These are phyloP conservation scores for Trogon melanurus DNA, from an alignment of 2,113 vertebrate species.

Conservation along the genomic window DNA sequence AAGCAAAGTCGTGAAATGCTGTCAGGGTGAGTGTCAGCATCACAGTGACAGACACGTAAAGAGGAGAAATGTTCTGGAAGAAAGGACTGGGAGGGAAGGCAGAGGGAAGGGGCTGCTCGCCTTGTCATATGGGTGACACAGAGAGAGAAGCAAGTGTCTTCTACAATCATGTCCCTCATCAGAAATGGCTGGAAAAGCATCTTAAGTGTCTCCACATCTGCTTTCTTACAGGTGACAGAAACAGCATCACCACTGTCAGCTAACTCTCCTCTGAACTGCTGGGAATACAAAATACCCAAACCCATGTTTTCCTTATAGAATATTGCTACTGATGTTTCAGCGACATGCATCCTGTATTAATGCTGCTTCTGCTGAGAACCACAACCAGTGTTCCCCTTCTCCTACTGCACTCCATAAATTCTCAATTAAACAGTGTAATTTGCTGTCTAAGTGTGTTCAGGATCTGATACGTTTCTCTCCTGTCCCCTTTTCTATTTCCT, in stretches of 20 bases:
- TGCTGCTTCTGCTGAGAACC: not conserved
- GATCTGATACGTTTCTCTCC: not conserved
- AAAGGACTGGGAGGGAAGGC: not conserved
- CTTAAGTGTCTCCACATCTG: not conserved
- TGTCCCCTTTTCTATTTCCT: not conserved
- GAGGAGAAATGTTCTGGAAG: not conserved
- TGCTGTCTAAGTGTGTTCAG: not conserved
- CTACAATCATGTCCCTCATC: not conserved
- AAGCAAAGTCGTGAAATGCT: not conserved
- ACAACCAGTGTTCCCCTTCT: not conserved
- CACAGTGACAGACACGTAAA: rapidly evolving
- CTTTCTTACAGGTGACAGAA: not conserved
- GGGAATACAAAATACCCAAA: not conserved
- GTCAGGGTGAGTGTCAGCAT: not conserved
- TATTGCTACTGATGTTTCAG: not conserved
- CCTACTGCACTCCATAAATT: not conserved
- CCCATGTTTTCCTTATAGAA: not conserved
- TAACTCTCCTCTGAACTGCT: not conserved
- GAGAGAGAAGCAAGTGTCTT: not conserved
- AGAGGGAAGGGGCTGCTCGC: not conserved
- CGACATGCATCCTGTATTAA: not conserved
- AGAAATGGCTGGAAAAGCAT: not conserved
- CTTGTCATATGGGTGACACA: rapidly evolving
- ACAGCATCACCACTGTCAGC: not conserved
- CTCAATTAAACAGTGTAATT: not conserved